These are phyloP conservation scores for Aethina tumida DNA, from an alignment of 1,140 invertebrate species.

Conservation along the genomic window DNA sequence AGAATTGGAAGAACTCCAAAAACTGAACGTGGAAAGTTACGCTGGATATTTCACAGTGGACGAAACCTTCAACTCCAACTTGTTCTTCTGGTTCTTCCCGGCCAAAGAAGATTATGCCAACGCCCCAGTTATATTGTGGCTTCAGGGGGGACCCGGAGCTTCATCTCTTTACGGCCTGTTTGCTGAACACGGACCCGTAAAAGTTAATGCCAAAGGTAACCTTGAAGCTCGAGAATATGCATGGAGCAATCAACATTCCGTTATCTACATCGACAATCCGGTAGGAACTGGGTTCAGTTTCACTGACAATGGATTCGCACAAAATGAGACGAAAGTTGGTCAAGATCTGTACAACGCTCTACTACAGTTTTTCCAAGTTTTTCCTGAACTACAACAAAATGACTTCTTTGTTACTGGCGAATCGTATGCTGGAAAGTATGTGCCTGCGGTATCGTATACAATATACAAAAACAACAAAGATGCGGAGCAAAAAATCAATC, in stretches of 20 bases:
- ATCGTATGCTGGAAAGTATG: constrained; percentile 76
- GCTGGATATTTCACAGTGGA: constrained; percentile 64
- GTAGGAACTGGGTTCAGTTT: constrained; percentile 73
- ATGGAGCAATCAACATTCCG: constrained; percentile 60
- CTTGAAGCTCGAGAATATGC: constrained; percentile 47
- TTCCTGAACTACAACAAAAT: constrained; percentile 52
- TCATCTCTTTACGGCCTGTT: constrained; percentile 61
- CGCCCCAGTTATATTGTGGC: constrained; percentile 61
- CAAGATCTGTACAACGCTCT: constrained; percentile 52
- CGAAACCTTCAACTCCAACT: constrained; percentile 48
- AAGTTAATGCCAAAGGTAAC: constrained; percentile 33
- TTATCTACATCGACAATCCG: constrained; percentile 78
- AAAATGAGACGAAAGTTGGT: constrained; percentile 54
- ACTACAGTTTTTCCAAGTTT: constrained; percentile 59
- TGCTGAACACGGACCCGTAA: constrained; percentile 53
- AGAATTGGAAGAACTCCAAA: constrained; percentile 13
- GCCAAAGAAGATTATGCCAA: constrained; percentile 37
- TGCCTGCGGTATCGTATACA: constrained; percentile 61
- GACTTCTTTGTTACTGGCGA: constrained; percentile 70
- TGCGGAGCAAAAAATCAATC: constrained; percentile 49
- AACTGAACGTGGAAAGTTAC: constrained; percentile 34
- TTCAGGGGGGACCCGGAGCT: constrained; percentile 64
- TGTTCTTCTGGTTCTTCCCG: constrained; percentile 74
- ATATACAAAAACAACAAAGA: constrained; percentile 57
- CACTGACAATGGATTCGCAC: constrained; percentile 49